Evolutionary conservation across 2,113 vertebrate species (phyloP).

Genomic region (Albula glossodonta): DNA sequence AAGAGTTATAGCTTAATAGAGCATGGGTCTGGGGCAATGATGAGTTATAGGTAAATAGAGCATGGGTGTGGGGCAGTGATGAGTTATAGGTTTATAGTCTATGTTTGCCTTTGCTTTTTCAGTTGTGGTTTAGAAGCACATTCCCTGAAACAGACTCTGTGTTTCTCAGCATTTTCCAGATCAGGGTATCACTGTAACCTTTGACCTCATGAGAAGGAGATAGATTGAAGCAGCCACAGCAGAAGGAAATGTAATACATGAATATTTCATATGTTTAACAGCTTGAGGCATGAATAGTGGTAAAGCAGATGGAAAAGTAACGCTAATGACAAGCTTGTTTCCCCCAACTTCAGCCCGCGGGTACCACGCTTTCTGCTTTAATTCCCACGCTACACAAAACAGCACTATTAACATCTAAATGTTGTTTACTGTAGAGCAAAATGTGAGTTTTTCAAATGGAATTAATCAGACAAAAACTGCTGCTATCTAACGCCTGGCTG

Average conservation of each 20-base stretch:
- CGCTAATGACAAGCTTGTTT: neutral
- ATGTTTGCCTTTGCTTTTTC: too few relatives aligned
- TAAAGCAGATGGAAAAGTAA: neutral
- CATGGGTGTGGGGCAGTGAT: too few relatives aligned
- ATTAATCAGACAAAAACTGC: neutral
- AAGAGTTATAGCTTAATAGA: too few relatives aligned
- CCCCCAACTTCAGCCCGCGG: neutral
- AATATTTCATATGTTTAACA: neutral
- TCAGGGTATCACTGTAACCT: neutral
- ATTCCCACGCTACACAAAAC: neutral
- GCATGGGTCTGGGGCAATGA: too few relatives aligned
- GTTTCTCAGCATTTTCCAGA: neutral
- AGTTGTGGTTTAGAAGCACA: too few relatives aligned
- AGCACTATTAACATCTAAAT: neutral
- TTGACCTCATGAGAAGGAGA: neutral
- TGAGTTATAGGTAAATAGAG: too few relatives aligned
- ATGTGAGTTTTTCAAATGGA: neutral
- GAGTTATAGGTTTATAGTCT: too few relatives aligned
- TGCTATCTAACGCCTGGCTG: neutral
- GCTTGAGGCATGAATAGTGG: neutral
- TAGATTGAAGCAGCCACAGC: too few relatives aligned
- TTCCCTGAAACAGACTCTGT: too few relatives aligned
- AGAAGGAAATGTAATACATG: neutral
- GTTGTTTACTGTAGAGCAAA: neutral
- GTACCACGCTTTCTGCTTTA: neutral